Evolutionary conservation across 1,140 invertebrate genomes (phyloP).

Genomic region (Drosophila lini): DNA sequence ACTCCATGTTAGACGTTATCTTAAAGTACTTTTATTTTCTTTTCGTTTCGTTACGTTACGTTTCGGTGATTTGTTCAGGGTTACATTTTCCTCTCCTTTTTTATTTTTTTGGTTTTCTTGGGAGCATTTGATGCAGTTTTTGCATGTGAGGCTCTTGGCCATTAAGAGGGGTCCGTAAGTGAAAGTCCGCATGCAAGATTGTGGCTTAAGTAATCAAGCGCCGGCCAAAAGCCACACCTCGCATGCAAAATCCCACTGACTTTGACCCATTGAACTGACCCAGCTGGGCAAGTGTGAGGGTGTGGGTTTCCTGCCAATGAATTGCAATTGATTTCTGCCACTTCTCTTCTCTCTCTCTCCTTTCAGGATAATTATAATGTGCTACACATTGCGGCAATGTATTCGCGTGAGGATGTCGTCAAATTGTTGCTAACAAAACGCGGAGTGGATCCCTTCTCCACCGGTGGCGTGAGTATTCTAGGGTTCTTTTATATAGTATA

Average conservation of each 20-base stretch:
- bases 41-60: constrained; percentile 28
- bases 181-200: constrained; percentile 80
- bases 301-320: constrained; percentile 56
- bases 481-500: constrained; percentile 1
- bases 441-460: constrained; percentile 95
- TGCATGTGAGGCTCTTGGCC: constrained; percentile 72
- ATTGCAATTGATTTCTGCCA: constrained; percentile 70
- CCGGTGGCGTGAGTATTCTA: constrained; percentile 93
- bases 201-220: constrained; percentile 66
- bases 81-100: constrained; percentile 29
- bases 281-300: constrained; percentile 26
- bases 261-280: constrained; percentile 74
- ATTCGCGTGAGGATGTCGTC: constrained; percentile 97
- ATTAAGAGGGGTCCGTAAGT: constrained; percentile 70
- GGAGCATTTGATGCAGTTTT: constrained; percentile 68
- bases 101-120: constrained; percentile 10
- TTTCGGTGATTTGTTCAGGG: constrained; percentile 52
- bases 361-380: constrained; percentile 96
- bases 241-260: constrained; percentile 67
- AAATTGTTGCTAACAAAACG: constrained; percentile 94
- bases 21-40: constrained; percentile 48
- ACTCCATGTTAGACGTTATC: constrained; percentile 47
- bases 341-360: constrained; percentile 27
- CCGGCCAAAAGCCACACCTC: constrained; percentile 18
- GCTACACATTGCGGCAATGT: constrained; percentile 96